A percentile compares a stretch with the other conserved stretches of the same genome.
phyloP scores from a whole-genome alignment of 2,113 vertebrate species.

The Panurus biarmicus region DNA sequence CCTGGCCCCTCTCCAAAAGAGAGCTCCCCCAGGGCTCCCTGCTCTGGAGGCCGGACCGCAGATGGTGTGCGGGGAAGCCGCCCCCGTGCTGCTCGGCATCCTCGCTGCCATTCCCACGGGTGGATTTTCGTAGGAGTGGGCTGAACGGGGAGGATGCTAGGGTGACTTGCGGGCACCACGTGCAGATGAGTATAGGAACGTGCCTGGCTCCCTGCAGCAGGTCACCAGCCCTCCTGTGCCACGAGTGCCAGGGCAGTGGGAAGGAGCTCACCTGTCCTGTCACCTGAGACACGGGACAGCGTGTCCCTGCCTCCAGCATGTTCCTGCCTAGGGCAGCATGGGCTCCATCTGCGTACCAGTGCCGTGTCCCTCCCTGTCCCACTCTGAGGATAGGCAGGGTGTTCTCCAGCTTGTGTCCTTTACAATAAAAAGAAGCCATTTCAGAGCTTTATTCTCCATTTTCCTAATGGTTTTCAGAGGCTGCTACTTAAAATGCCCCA shows the following conservation, averaged over 20 bases:
- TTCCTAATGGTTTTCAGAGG: not conserved
- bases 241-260: not conserved
- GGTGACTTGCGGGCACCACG: not conserved
- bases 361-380: accelerated
- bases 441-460: not conserved
- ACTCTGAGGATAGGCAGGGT: accelerated
- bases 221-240: not conserved
- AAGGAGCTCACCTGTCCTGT: accelerated
- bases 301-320: not conserved
- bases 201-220: not conserved
- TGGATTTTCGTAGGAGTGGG: not conserved
- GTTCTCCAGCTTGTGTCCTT: not conserved
- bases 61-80: accelerated
- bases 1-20: not conserved
- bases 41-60: accelerated
- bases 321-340: accelerated
- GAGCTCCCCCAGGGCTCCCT: not conserved
- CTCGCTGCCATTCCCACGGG: not conserved
- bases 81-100: not conserved
- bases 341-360: accelerated
- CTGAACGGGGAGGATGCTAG: not conserved
- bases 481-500: not conserved
- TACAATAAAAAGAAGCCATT: not conserved
- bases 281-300: not conserved
- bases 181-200: not conserved